These are phyloP conservation scores for Symphodus melops DNA, from an alignment of 2,113 vertebrate species.

Conservation along the genomic window DNA sequence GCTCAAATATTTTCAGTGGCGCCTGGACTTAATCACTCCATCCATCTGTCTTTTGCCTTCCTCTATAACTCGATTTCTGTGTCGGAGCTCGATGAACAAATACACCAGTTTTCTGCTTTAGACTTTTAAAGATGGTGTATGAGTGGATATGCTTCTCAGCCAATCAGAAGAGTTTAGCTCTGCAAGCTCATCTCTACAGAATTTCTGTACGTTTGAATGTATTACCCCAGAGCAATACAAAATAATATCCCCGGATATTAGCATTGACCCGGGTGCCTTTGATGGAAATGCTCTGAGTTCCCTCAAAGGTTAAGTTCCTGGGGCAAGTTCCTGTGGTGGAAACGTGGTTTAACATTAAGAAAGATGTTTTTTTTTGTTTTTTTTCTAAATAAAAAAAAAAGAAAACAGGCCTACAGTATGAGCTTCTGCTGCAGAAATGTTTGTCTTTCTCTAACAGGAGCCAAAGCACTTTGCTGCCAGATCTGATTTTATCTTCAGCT, in stretches of 20 bases:
- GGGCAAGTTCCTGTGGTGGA: not conserved
- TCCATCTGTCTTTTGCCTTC: too few relatives aligned
- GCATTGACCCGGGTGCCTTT: not conserved
- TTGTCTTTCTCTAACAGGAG: conserved; percentile 14
- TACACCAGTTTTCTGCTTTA: too few relatives aligned
- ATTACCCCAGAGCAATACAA: not conserved
- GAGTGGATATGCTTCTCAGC: not conserved
- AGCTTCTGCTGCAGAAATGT: not conserved
- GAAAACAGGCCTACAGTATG: not conserved
- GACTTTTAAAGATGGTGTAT: not conserved
- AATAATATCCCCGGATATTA: not conserved
- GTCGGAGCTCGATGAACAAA: not conserved
- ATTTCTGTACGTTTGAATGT: not conserved
- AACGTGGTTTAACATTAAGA: not conserved
- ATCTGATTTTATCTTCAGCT: conserved; percentile 23
- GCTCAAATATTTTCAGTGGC: too few relatives aligned
- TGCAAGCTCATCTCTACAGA: not conserved
- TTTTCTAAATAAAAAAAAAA: not conserved
- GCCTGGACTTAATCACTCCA: too few relatives aligned
- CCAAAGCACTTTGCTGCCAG: not conserved
- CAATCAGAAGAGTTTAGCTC: not conserved
- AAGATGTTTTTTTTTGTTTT: not conserved
- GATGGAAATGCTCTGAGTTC: not conserved
- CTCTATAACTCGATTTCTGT: too few relatives aligned
- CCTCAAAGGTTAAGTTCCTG: not conserved